Evolutionary conservation across 2,888 invertebrate genomes (phyloP).

Genomic region (Ceratothoa steindachneri): DNA sequence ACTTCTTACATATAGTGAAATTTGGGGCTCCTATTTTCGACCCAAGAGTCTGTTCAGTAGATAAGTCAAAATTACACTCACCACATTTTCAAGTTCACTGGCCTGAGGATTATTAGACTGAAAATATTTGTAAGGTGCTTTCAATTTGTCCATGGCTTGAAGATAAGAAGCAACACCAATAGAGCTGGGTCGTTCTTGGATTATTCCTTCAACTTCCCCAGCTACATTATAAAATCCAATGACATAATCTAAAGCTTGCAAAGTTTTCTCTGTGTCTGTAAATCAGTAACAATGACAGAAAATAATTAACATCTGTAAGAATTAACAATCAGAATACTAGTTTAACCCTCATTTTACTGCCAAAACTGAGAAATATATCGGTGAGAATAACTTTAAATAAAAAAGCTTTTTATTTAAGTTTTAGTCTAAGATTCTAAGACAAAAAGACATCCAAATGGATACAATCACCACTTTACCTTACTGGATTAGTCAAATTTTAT

Average conservation of each 20-base stretch:
- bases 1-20: too few relatives aligned
- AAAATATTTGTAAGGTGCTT: constrained; percentile 85
- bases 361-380: too few relatives aligned
- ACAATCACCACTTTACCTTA: too few relatives aligned
- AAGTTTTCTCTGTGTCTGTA: constrained; percentile 83
- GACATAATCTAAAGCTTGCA: constrained; percentile 83
- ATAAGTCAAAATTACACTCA: constrained; percentile 61
- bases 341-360: too few relatives aligned
- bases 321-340: too few relatives aligned
- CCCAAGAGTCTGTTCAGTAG: too few relatives aligned
- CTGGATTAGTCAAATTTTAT: too few relatives aligned
- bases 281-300: background rate
- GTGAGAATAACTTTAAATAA: too few relatives aligned
- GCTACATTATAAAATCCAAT: constrained; percentile 88
- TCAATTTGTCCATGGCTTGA: constrained; percentile 75
- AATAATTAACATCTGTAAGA: too few relatives aligned
- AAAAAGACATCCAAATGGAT: too few relatives aligned
- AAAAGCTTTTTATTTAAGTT: too few relatives aligned
- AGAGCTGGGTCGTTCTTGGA: constrained; percentile 72
- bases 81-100: constrained; percentile 88
- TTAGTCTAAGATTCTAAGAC: background rate
- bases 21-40: too few relatives aligned
- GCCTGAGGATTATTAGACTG: constrained; percentile 87
- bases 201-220: constrained; percentile 54
- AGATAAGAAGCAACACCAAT: constrained; percentile 60